phyloP scores from a whole-genome alignment of 1,140 invertebrate genomes.

The Hesperophylax magnus region DNA sequence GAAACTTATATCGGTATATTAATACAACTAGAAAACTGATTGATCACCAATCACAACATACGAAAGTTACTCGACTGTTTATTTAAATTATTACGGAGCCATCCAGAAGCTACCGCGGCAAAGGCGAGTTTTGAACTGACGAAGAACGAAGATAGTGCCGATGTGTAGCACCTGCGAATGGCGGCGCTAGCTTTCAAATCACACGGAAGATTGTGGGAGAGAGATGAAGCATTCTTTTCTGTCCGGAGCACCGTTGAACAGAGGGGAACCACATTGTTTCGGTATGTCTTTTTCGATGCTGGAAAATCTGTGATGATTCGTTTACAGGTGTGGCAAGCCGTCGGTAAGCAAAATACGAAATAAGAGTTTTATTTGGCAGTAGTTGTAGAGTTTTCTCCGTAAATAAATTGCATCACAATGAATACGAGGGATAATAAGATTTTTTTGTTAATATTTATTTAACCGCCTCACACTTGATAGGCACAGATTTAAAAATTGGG shows the following conservation, averaged over 20 bases:
- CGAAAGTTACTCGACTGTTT: constrained; percentile 13
- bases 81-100: neutral
- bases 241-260: neutral
- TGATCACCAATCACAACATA: neutral
- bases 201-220: constrained; percentile 11
- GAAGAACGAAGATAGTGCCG: neutral
- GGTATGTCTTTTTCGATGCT: neutral
- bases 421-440: too few species aligned
- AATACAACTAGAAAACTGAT: neutral
- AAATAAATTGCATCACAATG: too few species aligned
- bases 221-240: neutral
- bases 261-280: neutral
- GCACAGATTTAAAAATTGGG: too few species aligned
- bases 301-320: too few species aligned
- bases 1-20: neutral
- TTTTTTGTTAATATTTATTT: too few species aligned
- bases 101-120: neutral
- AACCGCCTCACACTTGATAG: too few species aligned
- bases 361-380: too few species aligned
- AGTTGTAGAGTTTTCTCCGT: too few species aligned
- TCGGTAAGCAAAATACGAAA: too few species aligned
- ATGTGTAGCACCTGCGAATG: constrained; percentile 28
- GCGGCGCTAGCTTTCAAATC: constrained; percentile 32
- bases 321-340: too few species aligned
- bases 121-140: constrained; percentile 11